phyloP scores from a whole-genome alignment of 2,888 invertebrate species.

The Protonemura montana region DNA sequence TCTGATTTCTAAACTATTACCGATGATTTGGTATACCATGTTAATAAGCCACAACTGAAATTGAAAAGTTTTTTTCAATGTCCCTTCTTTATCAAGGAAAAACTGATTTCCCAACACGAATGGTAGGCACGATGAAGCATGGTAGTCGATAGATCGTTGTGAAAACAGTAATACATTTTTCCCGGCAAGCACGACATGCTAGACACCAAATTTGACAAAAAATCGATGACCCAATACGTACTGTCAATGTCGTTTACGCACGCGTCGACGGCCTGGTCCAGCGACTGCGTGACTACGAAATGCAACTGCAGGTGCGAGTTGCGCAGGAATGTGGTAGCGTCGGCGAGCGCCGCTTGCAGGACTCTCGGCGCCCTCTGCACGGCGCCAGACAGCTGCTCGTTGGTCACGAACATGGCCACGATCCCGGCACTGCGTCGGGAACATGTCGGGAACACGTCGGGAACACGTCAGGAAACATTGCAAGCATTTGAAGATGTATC shows the following conservation, averaged over 20 bases:
- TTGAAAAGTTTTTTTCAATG: too few relatives aligned
- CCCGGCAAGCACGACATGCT: too few relatives aligned
- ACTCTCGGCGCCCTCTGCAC: constrained; percentile 65
- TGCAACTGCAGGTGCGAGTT: constrained; percentile 72
- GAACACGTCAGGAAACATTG: neutral
- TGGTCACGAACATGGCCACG: constrained; percentile 68
- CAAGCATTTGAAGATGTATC: neutral
- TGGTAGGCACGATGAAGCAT: too few relatives aligned
- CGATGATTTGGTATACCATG: too few relatives aligned
- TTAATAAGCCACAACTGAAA: too few relatives aligned
- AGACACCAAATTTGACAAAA: too few relatives aligned
- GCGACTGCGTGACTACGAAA: constrained; percentile 64
- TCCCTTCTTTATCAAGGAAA: too few relatives aligned
- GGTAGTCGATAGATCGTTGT: too few relatives aligned
- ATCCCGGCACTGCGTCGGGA: constrained; percentile 64
- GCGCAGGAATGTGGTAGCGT: constrained; percentile 68
- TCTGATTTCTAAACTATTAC: too few relatives aligned
- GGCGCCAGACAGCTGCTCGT: constrained; percentile 67
- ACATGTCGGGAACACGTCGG: neutral
- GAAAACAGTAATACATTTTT: too few relatives aligned
- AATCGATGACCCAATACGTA: constrained; percentile 55
- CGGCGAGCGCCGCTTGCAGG: constrained; percentile 66
- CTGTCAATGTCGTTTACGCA: constrained; percentile 71
- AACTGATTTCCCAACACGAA: too few relatives aligned
- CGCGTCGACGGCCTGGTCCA: constrained; percentile 69